Evolutionary conservation across 1,140 invertebrate genomes (phyloP).

Genomic region (Chrysopa pallens): DNA sequence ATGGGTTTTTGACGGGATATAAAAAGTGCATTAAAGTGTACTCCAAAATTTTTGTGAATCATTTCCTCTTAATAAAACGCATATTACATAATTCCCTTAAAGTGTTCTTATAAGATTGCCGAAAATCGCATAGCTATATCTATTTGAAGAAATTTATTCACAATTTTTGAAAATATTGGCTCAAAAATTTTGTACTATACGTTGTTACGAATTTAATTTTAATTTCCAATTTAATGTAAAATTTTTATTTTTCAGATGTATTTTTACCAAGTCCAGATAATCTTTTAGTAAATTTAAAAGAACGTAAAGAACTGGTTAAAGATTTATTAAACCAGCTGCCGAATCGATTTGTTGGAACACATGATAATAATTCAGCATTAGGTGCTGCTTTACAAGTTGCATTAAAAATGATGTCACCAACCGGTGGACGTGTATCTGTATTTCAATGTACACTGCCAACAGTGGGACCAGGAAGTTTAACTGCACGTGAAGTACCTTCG

Average conservation of each 20-base stretch:
- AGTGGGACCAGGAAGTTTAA: constrained; percentile 72
- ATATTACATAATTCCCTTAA: too few species aligned
- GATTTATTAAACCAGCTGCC: constrained; percentile 73
- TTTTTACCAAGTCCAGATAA: constrained; percentile 81
- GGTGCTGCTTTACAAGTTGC: constrained; percentile 87
- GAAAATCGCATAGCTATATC: too few species aligned
- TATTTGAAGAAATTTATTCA: too few species aligned
- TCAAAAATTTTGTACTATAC: too few species aligned
- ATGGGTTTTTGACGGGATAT: too few species aligned
- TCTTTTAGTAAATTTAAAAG: constrained; percentile 80
- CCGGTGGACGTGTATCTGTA: constrained; percentile 87
- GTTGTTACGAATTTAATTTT: too few species aligned
- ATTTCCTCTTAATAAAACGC: too few species aligned
- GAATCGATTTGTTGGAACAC: constrained; percentile 49
- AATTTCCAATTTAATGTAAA: background rate
- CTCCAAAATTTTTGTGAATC: too few species aligned
- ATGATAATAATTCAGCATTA: constrained; percentile 61
- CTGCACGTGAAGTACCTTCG: constrained; percentile 72
- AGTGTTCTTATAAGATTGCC: too few species aligned
- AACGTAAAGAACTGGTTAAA: constrained; percentile 58
- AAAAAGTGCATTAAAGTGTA: too few species aligned
- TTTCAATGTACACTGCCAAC: constrained; percentile 86
- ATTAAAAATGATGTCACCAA: constrained; percentile 79
- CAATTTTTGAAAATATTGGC: too few species aligned
- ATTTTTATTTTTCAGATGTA: constrained; percentile 37